Evolutionary conservation across 2,113 vertebrate genomes (phyloP), one percentile per base, ranked within the genome.

Genomic region (Panthera uncia): DNA sequence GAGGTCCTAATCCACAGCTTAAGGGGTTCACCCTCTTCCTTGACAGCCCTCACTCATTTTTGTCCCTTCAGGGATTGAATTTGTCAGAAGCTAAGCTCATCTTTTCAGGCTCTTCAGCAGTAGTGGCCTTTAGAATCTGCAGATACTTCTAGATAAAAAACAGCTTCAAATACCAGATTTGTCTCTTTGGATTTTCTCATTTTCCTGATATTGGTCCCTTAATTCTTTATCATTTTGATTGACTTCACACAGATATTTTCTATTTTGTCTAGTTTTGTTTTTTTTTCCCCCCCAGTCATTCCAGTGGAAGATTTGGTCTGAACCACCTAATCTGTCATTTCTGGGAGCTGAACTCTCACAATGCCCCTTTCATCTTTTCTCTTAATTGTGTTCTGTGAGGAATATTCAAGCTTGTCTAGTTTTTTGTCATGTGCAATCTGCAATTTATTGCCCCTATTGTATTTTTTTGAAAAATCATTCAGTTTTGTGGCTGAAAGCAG

Each of bases 381-480:
- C n/a, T 83, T 55, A 69, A 11, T 89, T 81, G 71, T 79, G 33
- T 95, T 84, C 10, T 65, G 10, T 80, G 31, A 95, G 41, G 63
- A 91, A 81, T n/a, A 57, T 63, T 89, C 29, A 74, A 50, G 27
- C 33, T 84, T 71, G 25, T 94, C 15, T 88, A 45, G 1, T 45
- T 79, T 84, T 74, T 93, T 0, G 1, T 89, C 45, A 14, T 76
- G 36, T 86, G 19, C 12, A n/a, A 1, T 82, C 45, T 76, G 65
- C 23, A 57, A 1, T 78, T 91, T 85, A 85, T 94, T 95, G 82
- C 4, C 36, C 50, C 25, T 33, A 8, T 81, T 89, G 5, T 76
- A 69, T 63, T 94, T 96, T 57, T 86, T 87, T 83, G 65, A 31
- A 89, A 92, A 85, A n/a, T 45, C 36, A 25, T 33, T 93, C 19